These are phyloP conservation scores for Tauraco hartlaubi DNA, from an alignment of 2,797 vertebrate genomes.

Conservation along the genomic window DNA sequence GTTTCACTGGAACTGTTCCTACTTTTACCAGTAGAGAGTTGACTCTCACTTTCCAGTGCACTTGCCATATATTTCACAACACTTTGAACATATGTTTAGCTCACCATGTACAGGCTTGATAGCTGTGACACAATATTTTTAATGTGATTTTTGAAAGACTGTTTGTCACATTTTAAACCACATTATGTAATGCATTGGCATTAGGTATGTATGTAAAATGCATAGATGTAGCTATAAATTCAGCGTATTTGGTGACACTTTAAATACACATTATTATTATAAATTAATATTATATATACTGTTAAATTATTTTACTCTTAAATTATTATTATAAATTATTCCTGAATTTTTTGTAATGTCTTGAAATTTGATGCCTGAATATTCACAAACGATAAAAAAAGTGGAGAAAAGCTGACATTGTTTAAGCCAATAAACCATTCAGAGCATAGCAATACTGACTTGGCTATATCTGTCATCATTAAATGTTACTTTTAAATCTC, in stretches of 20 bases:
- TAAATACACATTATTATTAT: not conserved
- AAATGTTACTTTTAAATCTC: not conserved
- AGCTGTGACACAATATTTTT: not conserved
- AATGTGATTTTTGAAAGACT: not conserved
- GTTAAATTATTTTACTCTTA: not conserved
- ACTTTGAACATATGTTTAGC: not conserved
- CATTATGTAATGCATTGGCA: not conserved
- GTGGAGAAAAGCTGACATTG: not conserved
- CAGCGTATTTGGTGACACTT: not conserved
- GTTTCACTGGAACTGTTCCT: not conserved
- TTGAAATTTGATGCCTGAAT: not conserved
- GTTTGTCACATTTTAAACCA: not conserved
- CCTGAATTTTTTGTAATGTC: not conserved
- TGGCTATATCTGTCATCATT: not conserved
- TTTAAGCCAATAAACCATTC: not conserved
- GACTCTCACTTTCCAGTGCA: not conserved
- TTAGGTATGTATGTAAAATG: not conserved
- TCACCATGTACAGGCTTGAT: not conserved
- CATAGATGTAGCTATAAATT: not conserved
- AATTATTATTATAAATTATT: not conserved
- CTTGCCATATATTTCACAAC: not conserved
- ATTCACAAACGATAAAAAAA: not conserved
- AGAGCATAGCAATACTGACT: not conserved
- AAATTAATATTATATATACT: not conserved
- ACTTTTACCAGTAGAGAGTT: not conserved